Evolutionary conservation across 2,888 invertebrate species (phyloP), one percentile per base, ranked within the genome.

Genomic region (Adelognathus sp.): DNA sequence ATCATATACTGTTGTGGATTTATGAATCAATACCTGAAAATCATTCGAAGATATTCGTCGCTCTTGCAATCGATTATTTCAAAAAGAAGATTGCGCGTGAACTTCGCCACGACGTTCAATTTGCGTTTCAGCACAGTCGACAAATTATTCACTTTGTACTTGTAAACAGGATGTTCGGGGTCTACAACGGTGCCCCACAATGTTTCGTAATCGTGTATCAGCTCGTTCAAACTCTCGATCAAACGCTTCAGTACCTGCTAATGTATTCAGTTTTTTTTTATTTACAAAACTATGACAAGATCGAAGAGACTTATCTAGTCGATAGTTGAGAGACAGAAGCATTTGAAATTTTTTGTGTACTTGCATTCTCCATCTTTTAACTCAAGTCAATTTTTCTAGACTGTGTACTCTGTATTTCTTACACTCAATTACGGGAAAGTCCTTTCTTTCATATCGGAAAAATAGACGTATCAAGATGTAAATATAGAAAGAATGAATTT

Each of bases 11-110:
- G n/a, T n/a, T n/a, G n/a, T n/a, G n/a, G n/a, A n/a, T n/a, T n/a
- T n/a, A n/a, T n/a, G n/a, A n/a, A n/a, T n/a, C 50, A 0, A 64
- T 79, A 89, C 89, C 86, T 86, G 54, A 88, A 89, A 18, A 87
- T 81, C 18, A 84, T 82, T 27, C 63, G 76, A 4, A 89, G 75
- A 70, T 83, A 80, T 24, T 85, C 84, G 3, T 86, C 84, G 60
- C 60, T 84, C 21, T 79, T 86, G 66, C 74, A 86, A 69, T 84
- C 85, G 5, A 84, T 76, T 18, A 87, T 85, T 4, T 85, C 84
- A 24, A 74, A 82, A 31, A 89, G 83, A 18, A 89, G 73, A 56
- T 83, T 81, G 3, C 83, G 81, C 2, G 69, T 82, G 9, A 86
- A 84, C 56, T 86, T 87, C 0, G 85, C 86, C 1, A 87, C 72